Evolutionary conservation across 2,888 invertebrate species (phyloP).

Genomic region (Acrobasis consociella): DNA sequence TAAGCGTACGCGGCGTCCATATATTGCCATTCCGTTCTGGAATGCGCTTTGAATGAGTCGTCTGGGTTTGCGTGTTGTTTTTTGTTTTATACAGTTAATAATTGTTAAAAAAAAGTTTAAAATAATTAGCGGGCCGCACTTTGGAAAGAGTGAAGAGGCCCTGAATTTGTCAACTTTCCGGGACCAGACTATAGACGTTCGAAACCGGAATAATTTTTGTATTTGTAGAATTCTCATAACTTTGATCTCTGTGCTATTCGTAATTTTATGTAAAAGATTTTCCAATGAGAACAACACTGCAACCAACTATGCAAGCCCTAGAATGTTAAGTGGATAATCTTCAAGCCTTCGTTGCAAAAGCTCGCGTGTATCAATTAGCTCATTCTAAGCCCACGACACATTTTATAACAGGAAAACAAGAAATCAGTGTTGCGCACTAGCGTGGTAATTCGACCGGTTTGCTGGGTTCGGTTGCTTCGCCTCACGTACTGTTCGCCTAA

Average conservation of each 20-base stretch:
- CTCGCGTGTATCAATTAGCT: constrained; percentile 20
- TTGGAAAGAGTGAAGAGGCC: too few species aligned
- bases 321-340: constrained; percentile 14
- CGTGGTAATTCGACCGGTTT: constrained; percentile 8
- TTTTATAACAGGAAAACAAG: constrained; percentile 20
- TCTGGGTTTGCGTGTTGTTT: too few species aligned
- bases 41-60: too few species aligned
- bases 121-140: too few species aligned
- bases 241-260: not conserved
- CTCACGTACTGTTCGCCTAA: not conserved
- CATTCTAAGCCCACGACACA: constrained; percentile 11
- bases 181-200: too few species aligned
- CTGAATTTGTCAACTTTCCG: too few species aligned
- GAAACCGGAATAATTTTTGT: too few species aligned
- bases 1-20: too few species aligned
- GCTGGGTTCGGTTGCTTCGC: not conserved
- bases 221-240: too few species aligned
- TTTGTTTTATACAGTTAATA: too few species aligned
- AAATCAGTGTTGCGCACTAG: not conserved
- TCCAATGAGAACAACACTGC: not conserved
- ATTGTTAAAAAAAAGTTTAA: too few species aligned
- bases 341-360: constrained; percentile 2
- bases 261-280: not conserved
- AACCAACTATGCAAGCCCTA: not conserved
- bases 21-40: too few species aligned